These are phyloP conservation scores for Natator depressus DNA, from an alignment of 2,113 vertebrate species.

Conservation along the genomic window DNA sequence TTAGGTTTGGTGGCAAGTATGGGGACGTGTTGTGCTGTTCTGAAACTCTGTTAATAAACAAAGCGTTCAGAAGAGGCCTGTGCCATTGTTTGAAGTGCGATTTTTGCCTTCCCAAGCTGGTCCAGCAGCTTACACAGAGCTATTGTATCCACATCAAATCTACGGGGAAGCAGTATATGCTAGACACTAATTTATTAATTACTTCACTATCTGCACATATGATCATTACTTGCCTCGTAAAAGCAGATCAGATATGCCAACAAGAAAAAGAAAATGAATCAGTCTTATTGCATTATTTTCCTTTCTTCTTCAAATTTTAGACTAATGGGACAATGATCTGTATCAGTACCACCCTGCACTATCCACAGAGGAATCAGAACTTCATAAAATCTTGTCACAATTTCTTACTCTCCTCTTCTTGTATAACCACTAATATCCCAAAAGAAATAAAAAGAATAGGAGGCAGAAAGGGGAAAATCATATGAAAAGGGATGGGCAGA, in stretches of 20 bases:
- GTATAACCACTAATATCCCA: background rate
- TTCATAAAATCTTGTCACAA: accelerated
- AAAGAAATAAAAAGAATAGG: background rate
- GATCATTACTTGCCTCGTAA: too few relatives aligned
- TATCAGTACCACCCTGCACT: background rate
- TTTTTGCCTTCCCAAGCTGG: background rate
- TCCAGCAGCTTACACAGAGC: background rate
- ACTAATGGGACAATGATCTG: background rate
- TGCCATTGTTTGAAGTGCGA: background rate
- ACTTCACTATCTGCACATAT: background rate
- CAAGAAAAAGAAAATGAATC: too few relatives aligned
- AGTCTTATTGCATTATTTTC: background rate
- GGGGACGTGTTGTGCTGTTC: too few relatives aligned
- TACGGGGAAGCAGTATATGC: background rate
- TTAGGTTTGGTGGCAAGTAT: background rate
- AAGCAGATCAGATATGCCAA: too few relatives aligned
- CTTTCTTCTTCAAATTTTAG: background rate
- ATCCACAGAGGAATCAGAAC: background rate
- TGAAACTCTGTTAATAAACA: background rate
- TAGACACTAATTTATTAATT: background rate
- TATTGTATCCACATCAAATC: background rate
- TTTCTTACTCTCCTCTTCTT: background rate
- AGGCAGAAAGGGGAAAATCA: background rate
- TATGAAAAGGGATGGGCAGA: background rate
- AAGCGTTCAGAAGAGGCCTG: too few relatives aligned